phyloP scores from a whole-genome alignment of 2,113 vertebrate genomes.

The Myotis lucifugus region DNA sequence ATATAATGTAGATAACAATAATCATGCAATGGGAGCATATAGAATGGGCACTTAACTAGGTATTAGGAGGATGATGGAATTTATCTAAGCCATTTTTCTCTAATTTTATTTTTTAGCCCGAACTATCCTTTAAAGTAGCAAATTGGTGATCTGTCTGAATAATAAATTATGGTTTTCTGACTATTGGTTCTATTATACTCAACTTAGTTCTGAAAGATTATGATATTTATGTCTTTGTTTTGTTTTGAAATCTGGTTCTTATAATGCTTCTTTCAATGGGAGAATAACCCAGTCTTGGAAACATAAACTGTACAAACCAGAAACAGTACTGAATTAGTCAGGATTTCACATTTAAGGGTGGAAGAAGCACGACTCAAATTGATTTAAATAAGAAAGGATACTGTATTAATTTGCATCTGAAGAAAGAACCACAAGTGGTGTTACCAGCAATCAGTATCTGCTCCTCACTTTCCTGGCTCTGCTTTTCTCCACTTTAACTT shows the following conservation, averaged over 20 bases:
- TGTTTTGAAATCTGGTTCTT: conserved; percentile 23
- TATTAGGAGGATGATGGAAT: not conserved
- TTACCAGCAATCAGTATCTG: not conserved
- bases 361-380: conserved; percentile 21
- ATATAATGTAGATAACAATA: conserved; percentile 4
- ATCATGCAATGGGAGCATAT: not conserved
- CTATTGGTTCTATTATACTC: not conserved
- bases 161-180: conserved; percentile 32
- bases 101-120: not conserved
- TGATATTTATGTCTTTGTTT: conserved; percentile 29
- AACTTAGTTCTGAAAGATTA: conserved; percentile 11
- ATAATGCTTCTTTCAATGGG: not conserved
- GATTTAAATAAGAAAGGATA: conserved; percentile 31
- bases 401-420: conserved; percentile 11
- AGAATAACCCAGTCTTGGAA: not conserved
- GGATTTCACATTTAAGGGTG: conserved; percentile 16
- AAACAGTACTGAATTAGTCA: not conserved
- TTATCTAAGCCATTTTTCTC: not conserved
- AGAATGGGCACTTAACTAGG: not conserved
- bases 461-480: not conserved
- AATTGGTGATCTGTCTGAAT: conserved; percentile 31
- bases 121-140: not conserved
- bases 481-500: conserved; percentile 14
- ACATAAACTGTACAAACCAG: not conserved
- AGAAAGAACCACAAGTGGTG: not conserved